phyloP scores from a whole-genome alignment of 2,797 vertebrate genomes.

The Perdix hodgsoniae region DNA sequence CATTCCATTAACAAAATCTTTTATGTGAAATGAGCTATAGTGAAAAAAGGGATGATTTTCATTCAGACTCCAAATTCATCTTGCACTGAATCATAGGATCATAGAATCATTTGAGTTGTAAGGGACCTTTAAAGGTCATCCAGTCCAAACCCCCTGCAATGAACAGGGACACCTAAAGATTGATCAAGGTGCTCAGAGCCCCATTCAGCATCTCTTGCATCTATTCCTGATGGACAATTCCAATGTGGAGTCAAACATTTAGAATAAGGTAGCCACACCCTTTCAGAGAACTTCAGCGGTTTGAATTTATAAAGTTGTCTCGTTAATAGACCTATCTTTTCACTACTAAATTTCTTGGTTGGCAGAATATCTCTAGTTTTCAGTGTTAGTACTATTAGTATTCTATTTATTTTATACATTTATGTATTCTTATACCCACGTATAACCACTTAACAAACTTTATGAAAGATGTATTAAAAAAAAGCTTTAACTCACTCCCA shows the following conservation, averaged over 20 bases:
- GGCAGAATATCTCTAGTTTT: background rate
- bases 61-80: background rate
- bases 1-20: background rate
- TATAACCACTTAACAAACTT: background rate
- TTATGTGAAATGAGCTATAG: background rate
- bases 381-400: background rate
- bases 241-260: background rate
- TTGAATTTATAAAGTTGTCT: background rate
- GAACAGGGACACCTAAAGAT: too few relatives aligned
- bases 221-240: background rate
- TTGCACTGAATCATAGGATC: too few relatives aligned
- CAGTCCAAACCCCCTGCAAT: too few relatives aligned
- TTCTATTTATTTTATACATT: background rate
- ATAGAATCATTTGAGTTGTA: too few relatives aligned
- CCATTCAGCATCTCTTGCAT: background rate
- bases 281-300: background rate
- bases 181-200: too few relatives aligned
- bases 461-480: background rate
- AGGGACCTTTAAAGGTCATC: too few relatives aligned
- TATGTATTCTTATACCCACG: rapidly evolving
- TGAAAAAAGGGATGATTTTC: background rate
- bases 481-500: background rate
- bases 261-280: background rate
- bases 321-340: background rate
- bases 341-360: background rate